Percentiles rank a stretch among this genome's conserved stretches.
phyloP scores from a whole-genome alignment of 2,797 vertebrate species.

The Echiichthys vipera region DNA sequence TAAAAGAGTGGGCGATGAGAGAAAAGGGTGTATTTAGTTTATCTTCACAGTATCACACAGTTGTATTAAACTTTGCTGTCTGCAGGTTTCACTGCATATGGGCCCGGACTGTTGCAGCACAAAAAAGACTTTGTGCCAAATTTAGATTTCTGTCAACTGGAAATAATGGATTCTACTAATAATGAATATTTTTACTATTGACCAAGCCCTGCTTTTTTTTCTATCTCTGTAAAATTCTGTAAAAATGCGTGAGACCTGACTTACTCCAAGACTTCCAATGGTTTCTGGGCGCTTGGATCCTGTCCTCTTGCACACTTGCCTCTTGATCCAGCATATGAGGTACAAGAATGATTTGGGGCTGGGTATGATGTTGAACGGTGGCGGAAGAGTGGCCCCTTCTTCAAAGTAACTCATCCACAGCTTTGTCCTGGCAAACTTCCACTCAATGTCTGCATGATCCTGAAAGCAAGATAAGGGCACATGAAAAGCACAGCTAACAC shows the following conservation, averaged over 20 bases:
- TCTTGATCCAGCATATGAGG: slow-evolving; percentile 93
- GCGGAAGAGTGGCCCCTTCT: slow-evolving; percentile 95
- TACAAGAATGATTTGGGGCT: slow-evolving; percentile 97
- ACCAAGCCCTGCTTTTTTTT: not conserved
- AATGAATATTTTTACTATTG: not conserved
- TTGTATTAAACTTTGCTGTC: slow-evolving; percentile 12
- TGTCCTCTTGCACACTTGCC: slow-evolving; percentile 90
- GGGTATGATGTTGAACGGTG: slow-evolving; percentile 97
- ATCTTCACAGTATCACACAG: slow-evolving; percentile 6
- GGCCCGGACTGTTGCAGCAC: not conserved
- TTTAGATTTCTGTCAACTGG: not conserved
- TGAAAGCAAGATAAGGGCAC: slow-evolving; percentile 60
- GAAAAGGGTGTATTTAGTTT: slow-evolving; percentile 3
- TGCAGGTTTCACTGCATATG: slow-evolving; percentile 10
- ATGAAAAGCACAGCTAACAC: slow-evolving; percentile 1
- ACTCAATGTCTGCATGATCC: slow-evolving; percentile 99
- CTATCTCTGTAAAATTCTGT: not conserved
- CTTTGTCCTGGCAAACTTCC: slow-evolving; percentile 99
- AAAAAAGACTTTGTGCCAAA: not conserved
- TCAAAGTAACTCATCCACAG: slow-evolving; percentile 99
- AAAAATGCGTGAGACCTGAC: slow-evolving; percentile 11
- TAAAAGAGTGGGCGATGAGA: not conserved
- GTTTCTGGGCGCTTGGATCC: slow-evolving; percentile 88
- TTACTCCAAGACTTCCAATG: slow-evolving; percentile 94
- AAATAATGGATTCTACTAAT: not conserved